Evolutionary conservation across 1,140 invertebrate genomes (phyloP), one percentile per base, ranked within the genome.

Genomic region (Zophobas atratus): DNA sequence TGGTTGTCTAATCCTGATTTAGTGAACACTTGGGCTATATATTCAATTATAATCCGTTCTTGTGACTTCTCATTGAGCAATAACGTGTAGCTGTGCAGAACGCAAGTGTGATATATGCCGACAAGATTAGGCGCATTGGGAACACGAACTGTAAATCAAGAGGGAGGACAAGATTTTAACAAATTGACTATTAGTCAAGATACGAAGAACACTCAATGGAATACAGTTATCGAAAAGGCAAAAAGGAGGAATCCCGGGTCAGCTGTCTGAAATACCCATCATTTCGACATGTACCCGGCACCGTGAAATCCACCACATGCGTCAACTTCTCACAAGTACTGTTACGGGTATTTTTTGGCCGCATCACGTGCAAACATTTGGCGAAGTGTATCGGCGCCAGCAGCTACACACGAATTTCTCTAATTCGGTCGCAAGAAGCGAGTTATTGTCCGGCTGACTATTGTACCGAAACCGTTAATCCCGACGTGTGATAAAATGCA

Each of bases 1-100:
- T 20, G 20, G 20, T 20, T 20, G 53, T 51, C 55, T 73, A 73
- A 73, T 73, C 71, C 71, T 73, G 71, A 73, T 73, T 73, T 73
- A 73, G 20, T 20, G 20, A 20, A 20, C 20, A 20, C 55, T 1
- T 36, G 32, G 20, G 71, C 71, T 55, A 73, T 73, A 56, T 73
- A 73, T 73, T 73, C 55, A 56, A 55, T 73, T 73, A 53, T 73
- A 72, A 55, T 55, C 70, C 48, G 70, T 72, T 72, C 48, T 55
- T 55, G 70, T 72, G 55, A 53, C 49, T 73, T 56, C 71, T 55
- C 46, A 41, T 73, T 73, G 20, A 73, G 36, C 49, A 38, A 20
- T 35, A 73, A 36, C 6, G 32, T 70, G 8, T 46, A 70, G 35
- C n/a, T 34, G 38, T 34, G 5, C 41, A 43, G 32, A 70, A 5